These are phyloP conservation scores for Pheosia tremula DNA, from an alignment of 2,888 invertebrate species.

Conservation along the genomic window DNA sequence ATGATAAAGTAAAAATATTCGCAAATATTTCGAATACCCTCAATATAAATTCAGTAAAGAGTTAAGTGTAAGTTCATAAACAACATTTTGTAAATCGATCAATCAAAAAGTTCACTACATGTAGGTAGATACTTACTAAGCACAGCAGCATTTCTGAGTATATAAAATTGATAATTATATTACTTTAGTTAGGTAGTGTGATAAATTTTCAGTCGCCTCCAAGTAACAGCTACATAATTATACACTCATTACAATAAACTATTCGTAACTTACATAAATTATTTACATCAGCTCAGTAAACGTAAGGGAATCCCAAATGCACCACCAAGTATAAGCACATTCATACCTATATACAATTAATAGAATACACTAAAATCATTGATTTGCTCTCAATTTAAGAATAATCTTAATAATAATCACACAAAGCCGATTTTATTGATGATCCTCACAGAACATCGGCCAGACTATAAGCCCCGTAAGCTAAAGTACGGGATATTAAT, in stretches of 20 bases:
- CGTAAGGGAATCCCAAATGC: constrained; percentile 69
- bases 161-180: constrained; percentile 16
- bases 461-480: no score
- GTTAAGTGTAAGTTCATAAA: constrained; percentile 39
- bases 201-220: constrained; percentile 66
- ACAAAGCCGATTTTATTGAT: no score
- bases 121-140: constrained; percentile 11
- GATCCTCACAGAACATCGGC: no score
- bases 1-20: constrained; percentile 13
- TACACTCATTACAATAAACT: constrained; percentile 60
- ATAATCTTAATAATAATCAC: constrained; percentile 19
- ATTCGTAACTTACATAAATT: constrained; percentile 74
- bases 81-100: constrained; percentile 26
- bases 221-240: constrained; percentile 66
- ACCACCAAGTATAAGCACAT: constrained; percentile 69
- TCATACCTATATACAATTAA: constrained; percentile 63
- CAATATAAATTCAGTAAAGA: constrained; percentile 35
- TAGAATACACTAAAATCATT: constrained; percentile 49
- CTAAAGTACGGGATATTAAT: no score
- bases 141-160: constrained; percentile 40
- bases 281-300: constrained; percentile 74
- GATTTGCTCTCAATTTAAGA: constrained; percentile 47
- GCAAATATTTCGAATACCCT: constrained; percentile 33
- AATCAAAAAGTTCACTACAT: constrained; percentile 23
- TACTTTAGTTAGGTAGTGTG: constrained; percentile 25